Base-by-base conservation (phyloP, 2,113 vertebrate species). In the Platysteira castanea region DNA sequence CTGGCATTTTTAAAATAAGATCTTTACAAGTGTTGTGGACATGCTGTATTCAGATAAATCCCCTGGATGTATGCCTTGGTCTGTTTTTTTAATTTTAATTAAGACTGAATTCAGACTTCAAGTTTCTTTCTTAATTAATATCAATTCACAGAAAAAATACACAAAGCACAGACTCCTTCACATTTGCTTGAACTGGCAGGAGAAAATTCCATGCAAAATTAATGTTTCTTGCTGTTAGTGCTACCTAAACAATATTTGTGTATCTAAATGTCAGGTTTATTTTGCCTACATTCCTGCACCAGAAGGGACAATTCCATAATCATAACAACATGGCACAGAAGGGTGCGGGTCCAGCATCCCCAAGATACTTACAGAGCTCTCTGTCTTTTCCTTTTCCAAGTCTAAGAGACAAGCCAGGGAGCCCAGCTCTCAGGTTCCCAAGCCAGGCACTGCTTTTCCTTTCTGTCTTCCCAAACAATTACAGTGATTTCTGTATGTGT, bases 81-180 rank as follows among this genome's bases (percentile, higher is more conserved):
- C 44, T 94, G 20, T 42, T 90, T 28, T 39, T 61, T 41, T 77
- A 15, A 9, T 71, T 78, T 82, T 47, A 67, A 54, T 85, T 27
- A 89, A 75, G 37, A 79, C 16, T 84, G 24, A 80, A 63, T 73
- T 83, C 77, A 90, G 69, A 69, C 53, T 27, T 73, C 8, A 84
- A 22, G 19, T 91, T 93, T 95, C 82, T 74, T 57, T 59, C n/a
- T 82, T 88, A 84, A 33, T 74, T 83, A 69, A 64, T 95, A 76
- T 65, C 30, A 46, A 1, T 89, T 95, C 53, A 68, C 19, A 83
- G 91, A 89, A 95, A 65, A 84, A 92, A 86, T 26, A 64, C 14
- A 64, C 23, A 53, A 74, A 91, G 54, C 10, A 15, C 12, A 12
- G 74, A 76, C 26, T 87, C 52, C 69, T 87, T 92, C 61, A 76